A percentile compares a stretch with the other conserved stretches of the same genome.
These are phyloP conservation scores for Thamnaconus septentrionalis DNA, from an alignment of 2,113 vertebrate species.

Conservation along the genomic window DNA sequence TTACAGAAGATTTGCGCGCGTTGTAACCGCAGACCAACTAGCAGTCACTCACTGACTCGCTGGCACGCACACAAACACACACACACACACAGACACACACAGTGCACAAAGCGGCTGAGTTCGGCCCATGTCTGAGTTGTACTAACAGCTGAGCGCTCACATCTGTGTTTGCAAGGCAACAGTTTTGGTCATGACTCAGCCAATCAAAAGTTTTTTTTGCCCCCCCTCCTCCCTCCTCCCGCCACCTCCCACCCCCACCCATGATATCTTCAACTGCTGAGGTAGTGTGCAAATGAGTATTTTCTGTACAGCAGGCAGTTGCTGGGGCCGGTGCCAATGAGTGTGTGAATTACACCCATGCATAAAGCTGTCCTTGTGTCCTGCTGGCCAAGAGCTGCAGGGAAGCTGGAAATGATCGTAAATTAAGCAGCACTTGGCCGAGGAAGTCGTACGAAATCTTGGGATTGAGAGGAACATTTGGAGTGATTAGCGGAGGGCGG, in stretches of 20 bases:
- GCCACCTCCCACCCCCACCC: no score
- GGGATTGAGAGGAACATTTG: slow-evolving; percentile 68
- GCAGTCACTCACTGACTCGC: slow-evolving; percentile 19
- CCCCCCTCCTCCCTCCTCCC: no score
- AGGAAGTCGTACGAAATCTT: slow-evolving; percentile 66
- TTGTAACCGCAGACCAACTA: slow-evolving; percentile 50
- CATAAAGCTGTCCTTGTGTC: slow-evolving; percentile 73
- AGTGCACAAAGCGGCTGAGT: slow-evolving; percentile 37
- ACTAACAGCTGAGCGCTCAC: slow-evolving; percentile 55
- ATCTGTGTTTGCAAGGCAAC: slow-evolving; percentile 63
- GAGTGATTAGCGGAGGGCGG: slow-evolving; percentile 45
- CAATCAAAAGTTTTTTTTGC: slow-evolving; percentile 61
- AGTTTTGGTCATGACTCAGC: slow-evolving; percentile 58
- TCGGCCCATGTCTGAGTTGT: slow-evolving; percentile 53
- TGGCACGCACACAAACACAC: no score
- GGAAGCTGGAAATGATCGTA: slow-evolving; percentile 71
- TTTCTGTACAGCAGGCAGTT: slow-evolving; percentile 63
- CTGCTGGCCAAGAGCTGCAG: slow-evolving; percentile 68
- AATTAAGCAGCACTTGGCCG: slow-evolving; percentile 70
- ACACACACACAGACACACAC: no score
- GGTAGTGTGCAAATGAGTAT: slow-evolving; percentile 61
- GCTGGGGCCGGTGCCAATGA: slow-evolving; percentile 62
- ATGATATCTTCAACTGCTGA: slow-evolving; percentile 53
- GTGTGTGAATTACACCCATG: slow-evolving; percentile 72
- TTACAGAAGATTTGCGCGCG: slow-evolving; percentile 63